These are phyloP conservation scores for Exephanes ischioxanthus DNA, from an alignment of 2,888 invertebrate genomes.

Conservation along the genomic window DNA sequence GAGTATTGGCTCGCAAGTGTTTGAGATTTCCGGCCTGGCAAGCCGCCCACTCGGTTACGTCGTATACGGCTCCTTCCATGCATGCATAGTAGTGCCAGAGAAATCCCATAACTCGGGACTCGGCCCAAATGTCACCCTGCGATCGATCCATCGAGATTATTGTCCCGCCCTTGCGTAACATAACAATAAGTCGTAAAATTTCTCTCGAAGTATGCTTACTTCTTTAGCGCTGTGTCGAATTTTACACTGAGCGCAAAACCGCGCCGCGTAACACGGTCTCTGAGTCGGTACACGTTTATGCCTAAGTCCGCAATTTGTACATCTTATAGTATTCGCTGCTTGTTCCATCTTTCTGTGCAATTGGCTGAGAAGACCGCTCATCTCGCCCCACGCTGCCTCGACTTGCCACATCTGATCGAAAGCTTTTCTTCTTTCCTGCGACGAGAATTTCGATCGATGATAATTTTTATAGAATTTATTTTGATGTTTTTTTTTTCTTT, in stretches of 20 bases:
- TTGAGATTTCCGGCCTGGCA: constrained; percentile 93
- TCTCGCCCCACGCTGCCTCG: constrained; percentile 95
- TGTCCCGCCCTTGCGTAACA: neutral
- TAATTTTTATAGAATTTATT: neutral
- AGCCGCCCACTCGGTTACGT: constrained; percentile 98
- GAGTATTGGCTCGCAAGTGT: constrained; percentile 95
- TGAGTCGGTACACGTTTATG: constrained; percentile 95
- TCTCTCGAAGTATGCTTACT: constrained; percentile 84
- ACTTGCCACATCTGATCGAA: constrained; percentile 92
- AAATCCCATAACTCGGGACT: constrained; percentile 94
- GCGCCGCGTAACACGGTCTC: constrained; percentile 95
- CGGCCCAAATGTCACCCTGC: constrained; percentile 98
- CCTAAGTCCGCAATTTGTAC: constrained; percentile 96
- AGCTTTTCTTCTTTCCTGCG: constrained; percentile 90
- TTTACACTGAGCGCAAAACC: constrained; percentile 96
- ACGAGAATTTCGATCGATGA: constrained; percentile 14
- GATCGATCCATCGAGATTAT: constrained; percentile 40
- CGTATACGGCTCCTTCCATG: constrained; percentile 98
- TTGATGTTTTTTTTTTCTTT: neutral
- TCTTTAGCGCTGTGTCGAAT: constrained; percentile 96
- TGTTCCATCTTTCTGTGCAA: constrained; percentile 97
- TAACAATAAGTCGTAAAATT: neutral
- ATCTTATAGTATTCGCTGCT: constrained; percentile 96
- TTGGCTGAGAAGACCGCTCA: constrained; percentile 94
- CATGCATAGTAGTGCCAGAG: constrained; percentile 98